Conservation (phyloP, 1,140 invertebrate species). For the Arion vulgaris region DNA sequence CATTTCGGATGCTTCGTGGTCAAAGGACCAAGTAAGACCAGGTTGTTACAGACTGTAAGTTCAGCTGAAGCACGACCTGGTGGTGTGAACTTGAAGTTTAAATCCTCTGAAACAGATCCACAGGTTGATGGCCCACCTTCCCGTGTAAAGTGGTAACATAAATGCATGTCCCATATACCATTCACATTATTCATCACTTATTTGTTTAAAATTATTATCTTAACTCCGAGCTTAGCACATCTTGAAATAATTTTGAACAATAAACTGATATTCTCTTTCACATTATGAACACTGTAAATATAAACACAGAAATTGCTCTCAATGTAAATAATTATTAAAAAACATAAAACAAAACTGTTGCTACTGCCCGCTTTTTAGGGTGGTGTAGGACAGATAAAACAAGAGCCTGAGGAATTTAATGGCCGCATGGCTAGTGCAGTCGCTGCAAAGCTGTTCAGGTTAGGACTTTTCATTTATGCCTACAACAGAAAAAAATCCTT, state of each 20-base stretch:
- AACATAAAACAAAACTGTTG: no score
- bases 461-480: no score
- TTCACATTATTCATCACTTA: not conserved
- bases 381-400: no score
- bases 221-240: not conserved
- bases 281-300: not conserved
- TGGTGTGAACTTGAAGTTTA: not conserved
- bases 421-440: no score
- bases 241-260: not conserved
- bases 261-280: not conserved
- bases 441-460: no score
- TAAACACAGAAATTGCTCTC: no score
- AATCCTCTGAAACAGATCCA: not conserved
- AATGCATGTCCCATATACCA: constrained; percentile 28
- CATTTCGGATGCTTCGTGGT: constrained; percentile 37
- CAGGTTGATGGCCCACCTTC: not conserved
- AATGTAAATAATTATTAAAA: no score
- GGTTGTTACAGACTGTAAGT: not conserved
- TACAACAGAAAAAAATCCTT: no score
- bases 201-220: not conserved
- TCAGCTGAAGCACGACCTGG: not conserved
- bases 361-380: no score
- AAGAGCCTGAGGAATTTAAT: no score
- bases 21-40: not conserved
- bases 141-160: not conserved